Conservation (phyloP, 1,140 invertebrate genomes). For the Sinella curviseta region DNA sequence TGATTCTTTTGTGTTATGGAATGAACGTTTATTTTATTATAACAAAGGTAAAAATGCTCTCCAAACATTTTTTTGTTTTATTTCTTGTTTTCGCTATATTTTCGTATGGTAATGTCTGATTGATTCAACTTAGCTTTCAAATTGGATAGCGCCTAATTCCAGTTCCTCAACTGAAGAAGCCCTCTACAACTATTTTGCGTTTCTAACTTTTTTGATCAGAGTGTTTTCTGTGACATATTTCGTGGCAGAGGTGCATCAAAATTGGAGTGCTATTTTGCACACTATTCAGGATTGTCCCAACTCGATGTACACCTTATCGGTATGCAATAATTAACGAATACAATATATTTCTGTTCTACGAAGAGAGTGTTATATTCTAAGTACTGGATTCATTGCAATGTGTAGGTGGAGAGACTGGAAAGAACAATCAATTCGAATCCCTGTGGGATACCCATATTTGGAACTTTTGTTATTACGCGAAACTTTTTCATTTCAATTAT, state of each 20-base stretch:
- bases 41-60: neutral
- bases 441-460: neutral
- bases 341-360: neutral
- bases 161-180: neutral
- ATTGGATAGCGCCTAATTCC: neutral
- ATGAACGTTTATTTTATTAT: neutral
- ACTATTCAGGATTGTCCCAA: neutral
- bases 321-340: neutral
- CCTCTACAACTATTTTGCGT: neutral
- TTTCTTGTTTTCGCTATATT: neutral
- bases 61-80: neutral
- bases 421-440: neutral
- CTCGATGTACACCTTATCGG: neutral
- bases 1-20: neutral
- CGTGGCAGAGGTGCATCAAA: neutral
- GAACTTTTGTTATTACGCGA: neutral
- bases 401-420: neutral
- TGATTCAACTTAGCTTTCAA: neutral
- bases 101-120: neutral
- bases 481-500: neutral
- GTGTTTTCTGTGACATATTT: neutral
- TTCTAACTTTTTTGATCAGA: neutral
- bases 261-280: neutral
- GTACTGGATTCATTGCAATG: neutral
- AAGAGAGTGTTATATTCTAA: neutral